Base-by-base conservation (phyloP, 2,888 invertebrate genomes). In the Chouioia cunea region DNA sequence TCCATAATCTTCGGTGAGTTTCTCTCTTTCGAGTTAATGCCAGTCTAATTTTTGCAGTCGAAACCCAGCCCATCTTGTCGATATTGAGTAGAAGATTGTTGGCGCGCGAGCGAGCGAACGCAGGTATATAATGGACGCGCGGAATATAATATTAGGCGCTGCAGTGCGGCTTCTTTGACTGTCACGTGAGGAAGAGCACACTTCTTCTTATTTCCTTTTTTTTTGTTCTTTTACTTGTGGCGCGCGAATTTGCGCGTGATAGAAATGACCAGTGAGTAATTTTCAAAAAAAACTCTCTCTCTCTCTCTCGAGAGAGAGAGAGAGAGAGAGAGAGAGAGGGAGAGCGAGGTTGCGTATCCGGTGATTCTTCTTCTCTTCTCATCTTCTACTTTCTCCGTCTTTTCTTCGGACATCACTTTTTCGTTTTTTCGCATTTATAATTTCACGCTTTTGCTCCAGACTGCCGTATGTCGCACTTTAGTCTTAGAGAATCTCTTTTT, bases 151-250 rank as follows among this genome's bases (percentile, higher is more conserved):
- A 82, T 82, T 77, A 71, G 76, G 73, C 36, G 36, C 6, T 36
- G 36, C 75, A 71, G 76, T 77, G 82, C 83, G 80, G 83, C 80
- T 80, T 81, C 83, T 83, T 84, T 84, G 81, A 82, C 74, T 83
- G 83, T 83, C 81, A 80, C 81, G 81, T 80, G 36, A 36, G 36
- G 36, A 36, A 36, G 36, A 36, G 36, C 36, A 36, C 74, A 80
- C 20, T 78, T 75, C 73, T 70, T 76, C 73, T 63, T 71, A 18
- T 48, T 48, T 36, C 22, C 23, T 23, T 14, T 23, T 48, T 50
- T 50, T 73, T 71, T 66, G 70, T 65, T 73, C 70, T 66, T 71
- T 66, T 52, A 48, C 53, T 60, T 66, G 63, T 69, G 69, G 67
- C 70, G 50, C 60, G 59, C 62, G 36, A 71, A 72, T 71, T 75